Percentiles rank a stretch among this genome's conserved stretches.
phyloP scores from a whole-genome alignment of 2,113 vertebrate genomes.

The Calonectris borealis region DNA sequence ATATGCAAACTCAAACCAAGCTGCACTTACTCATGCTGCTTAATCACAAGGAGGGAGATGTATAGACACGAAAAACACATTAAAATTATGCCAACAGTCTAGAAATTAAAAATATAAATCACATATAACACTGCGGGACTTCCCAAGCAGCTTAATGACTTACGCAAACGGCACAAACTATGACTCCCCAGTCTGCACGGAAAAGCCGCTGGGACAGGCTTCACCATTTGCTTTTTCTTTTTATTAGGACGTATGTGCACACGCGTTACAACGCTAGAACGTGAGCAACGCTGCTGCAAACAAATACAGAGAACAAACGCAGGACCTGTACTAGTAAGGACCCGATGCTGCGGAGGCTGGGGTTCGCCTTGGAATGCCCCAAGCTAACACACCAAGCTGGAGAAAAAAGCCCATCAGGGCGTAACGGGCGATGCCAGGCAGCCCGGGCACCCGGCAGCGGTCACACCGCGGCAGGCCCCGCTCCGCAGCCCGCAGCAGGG shows the following conservation, averaged over 20 bases:
- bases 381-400: fast-evolving
- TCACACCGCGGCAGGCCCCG: background rate
- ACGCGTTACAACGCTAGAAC: fast-evolving
- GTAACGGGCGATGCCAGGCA: background rate
- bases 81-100: background rate
- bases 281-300: fast-evolving
- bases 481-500: background rate
- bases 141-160: background rate
- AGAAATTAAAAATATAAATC: background rate
- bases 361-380: background rate
- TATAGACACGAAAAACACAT: background rate
- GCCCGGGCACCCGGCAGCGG: background rate
- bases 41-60: background rate
- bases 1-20: background rate
- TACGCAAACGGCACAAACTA: background rate
- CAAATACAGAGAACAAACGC: fast-evolving
- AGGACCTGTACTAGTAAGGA: fast-evolving
- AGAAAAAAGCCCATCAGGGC: fast-evolving
- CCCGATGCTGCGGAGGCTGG: fast-evolving
- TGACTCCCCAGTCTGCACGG: fast-evolving
- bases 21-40: background rate
- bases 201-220: background rate
- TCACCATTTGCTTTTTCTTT: background rate
- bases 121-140: fast-evolving
- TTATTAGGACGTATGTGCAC: fast-evolving